A percentile compares a stretch with the other conserved stretches of the same genome.
Evolutionary conservation across 2,113 vertebrate species (phyloP).

Genomic region (Cromileptes altivelis): DNA sequence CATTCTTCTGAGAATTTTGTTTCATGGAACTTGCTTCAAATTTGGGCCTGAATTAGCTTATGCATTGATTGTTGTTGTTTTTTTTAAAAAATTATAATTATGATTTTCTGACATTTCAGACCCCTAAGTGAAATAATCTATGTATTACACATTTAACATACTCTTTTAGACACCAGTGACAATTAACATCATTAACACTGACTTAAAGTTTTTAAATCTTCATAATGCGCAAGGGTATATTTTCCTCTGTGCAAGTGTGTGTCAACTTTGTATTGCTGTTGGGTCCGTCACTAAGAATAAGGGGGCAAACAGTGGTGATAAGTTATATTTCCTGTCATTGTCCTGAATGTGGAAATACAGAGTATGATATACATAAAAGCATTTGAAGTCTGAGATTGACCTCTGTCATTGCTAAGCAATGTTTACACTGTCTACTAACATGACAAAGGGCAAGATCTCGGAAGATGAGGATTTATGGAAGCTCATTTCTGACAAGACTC

Average conservation of each 20-base stretch:
- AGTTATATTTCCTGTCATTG: conserved; percentile 43
- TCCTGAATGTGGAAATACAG: conserved; percentile 53
- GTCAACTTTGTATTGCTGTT: conserved; percentile 42
- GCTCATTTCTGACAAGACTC: conserved; percentile 51
- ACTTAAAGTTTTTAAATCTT: conserved; percentile 39
- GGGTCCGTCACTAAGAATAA: conserved; percentile 9
- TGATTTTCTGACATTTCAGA: conserved; percentile 33
- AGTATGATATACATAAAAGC: conserved; percentile 40
- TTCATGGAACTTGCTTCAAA: conserved; percentile 42
- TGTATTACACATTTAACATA: conserved; percentile 7
- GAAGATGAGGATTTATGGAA: conserved; percentile 34
- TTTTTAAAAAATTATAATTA: neutral
- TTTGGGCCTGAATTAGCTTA: conserved; percentile 39
- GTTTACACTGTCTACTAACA: conserved; percentile 48
- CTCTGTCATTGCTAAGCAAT: conserved; percentile 47
- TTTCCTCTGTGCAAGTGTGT: conserved; percentile 43
- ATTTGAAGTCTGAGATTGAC: conserved; percentile 27
- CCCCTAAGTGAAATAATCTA: conserved; percentile 33
- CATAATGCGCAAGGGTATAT: conserved; percentile 34
- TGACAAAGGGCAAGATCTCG: conserved; percentile 16
- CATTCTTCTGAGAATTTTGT: conserved; percentile 31
- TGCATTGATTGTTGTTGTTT: conserved; percentile 30
- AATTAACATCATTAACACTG: conserved; percentile 33
- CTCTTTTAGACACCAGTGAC: conserved; percentile 32
- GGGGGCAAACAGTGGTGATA: conserved; percentile 21